Evolutionary conservation across 1,140 invertebrate species (phyloP).

Genomic region (Drosophila persimilis): DNA sequence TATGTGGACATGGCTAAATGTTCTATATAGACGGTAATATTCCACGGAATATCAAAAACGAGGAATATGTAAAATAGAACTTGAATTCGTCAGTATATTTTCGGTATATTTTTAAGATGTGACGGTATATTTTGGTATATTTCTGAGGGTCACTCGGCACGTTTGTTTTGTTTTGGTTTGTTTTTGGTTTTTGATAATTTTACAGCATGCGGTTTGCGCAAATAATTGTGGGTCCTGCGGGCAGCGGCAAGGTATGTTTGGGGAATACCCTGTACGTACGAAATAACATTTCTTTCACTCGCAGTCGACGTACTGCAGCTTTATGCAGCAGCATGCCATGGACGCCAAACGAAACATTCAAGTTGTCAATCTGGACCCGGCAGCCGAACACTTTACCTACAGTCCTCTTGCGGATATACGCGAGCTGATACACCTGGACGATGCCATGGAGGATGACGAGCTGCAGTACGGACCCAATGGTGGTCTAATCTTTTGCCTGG

Average conservation of each 20-base stretch:
- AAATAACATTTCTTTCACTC: not conserved
- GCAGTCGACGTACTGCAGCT: conserved; percentile 97
- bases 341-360: conserved; percentile 89
- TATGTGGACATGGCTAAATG: no score
- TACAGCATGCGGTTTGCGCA: conserved; percentile 94
- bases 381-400: conserved; percentile 98
- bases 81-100: no score
- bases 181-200: not conserved
- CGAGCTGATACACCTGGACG: conserved; percentile 96
- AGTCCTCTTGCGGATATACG: conserved; percentile 93
- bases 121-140: no score
- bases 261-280: not conserved
- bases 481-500: conserved; percentile 97
- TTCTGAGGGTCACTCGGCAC: conserved; percentile 11
- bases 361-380: conserved; percentile 98
- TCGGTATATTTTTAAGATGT: no score
- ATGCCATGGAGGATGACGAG: conserved; percentile 98
- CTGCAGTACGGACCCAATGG: conserved; percentile 99
- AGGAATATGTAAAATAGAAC: no score
- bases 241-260: conserved; percentile 93
- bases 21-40: no score
- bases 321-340: conserved; percentile 93
- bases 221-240: conserved; percentile 96
- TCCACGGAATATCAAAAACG: no score
- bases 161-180: conserved; percentile 28